Evolutionary conservation across 2,888 invertebrate genomes (phyloP), one percentile per base, ranked within the genome.

Genomic region (Willowsia nigromaculata): DNA sequence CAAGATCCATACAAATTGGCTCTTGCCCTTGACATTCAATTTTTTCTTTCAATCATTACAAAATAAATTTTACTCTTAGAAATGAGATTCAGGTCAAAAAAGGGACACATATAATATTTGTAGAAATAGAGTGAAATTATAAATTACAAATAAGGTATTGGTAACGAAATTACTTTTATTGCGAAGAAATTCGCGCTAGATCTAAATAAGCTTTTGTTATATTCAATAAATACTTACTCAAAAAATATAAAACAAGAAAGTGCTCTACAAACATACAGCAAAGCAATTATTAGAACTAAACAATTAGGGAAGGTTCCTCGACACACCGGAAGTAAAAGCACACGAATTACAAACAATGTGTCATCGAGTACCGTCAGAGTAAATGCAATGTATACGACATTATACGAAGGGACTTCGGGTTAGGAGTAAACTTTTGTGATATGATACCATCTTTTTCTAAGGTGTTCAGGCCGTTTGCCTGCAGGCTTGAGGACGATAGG

Each of bases 311-410:
- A 47, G 6, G 47, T 7, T 47, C 13, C 47, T 47, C 47, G 15
- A 56, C 22, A 22, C 22, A 22, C 22, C 18, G 56, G 2, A 18
- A 56, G 22, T 18, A 22, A 56, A 22, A 56, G n/a, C n/a, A n/a
- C n/a, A 56, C 22, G 22, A 22, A 56, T 22, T 22, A 56, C 4
- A 56, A 22, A 22, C 22, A 11, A 56, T 13, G 7, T 47, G 13
- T 47, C 22, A 43, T 40, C 25, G 33, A 47, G 43, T 76, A 50
- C 50, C 50, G 2, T 15, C 9, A 15, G n/a, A 76, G 30, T 76
- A 76, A 76, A 50, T 76, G 53, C 71, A 71, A 18, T 18, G 25
- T 27, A 53, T 50, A 76, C 47, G 50, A 76, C 47, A 76, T 71
- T 37, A 40, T 40, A 9, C 37, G 68, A 47, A 71, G n/a, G n/a